Conservation (phyloP, 2,113 vertebrate genomes). For the Struthio camelus region DNA sequence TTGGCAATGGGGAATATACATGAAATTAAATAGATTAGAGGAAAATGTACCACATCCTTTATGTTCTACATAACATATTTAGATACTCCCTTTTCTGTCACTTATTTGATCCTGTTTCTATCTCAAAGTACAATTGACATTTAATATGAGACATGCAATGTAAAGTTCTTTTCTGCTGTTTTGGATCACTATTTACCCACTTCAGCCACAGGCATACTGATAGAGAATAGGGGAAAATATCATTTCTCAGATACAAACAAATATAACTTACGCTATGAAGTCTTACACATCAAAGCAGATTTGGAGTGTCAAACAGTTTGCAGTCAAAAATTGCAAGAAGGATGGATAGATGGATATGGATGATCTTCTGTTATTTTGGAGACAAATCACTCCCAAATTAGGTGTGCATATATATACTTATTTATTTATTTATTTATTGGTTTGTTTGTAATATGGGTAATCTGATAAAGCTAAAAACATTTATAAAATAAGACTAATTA, state of each 20-base stretch:
- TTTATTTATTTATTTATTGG: no score
- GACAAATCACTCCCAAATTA: slow-evolving; percentile 4
- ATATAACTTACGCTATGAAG: neutral
- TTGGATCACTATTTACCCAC: neutral
- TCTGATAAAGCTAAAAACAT: slow-evolving; percentile 44
- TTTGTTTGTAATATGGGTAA: slow-evolving; percentile 7
- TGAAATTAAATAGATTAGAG: neutral
- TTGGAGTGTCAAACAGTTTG: neutral
- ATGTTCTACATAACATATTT: neutral
- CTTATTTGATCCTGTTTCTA: neutral
- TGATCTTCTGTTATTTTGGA: slow-evolving; percentile 8
- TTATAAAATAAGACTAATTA: neutral
- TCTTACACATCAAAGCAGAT: neutral
- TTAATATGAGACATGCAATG: neutral
- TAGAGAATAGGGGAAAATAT: neutral
- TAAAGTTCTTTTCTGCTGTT: neutral
- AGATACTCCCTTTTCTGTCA: neutral
- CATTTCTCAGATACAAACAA: neutral
- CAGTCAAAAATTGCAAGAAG: neutral
- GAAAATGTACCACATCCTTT: neutral
- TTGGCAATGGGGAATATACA: neutral
- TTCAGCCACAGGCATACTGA: neutral
- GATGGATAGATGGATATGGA: neutral
- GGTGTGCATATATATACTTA: neutral
- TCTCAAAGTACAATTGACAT: neutral